phyloP scores from a whole-genome alignment of 2,888 invertebrate genomes.

The Pimpla rufipes region DNA sequence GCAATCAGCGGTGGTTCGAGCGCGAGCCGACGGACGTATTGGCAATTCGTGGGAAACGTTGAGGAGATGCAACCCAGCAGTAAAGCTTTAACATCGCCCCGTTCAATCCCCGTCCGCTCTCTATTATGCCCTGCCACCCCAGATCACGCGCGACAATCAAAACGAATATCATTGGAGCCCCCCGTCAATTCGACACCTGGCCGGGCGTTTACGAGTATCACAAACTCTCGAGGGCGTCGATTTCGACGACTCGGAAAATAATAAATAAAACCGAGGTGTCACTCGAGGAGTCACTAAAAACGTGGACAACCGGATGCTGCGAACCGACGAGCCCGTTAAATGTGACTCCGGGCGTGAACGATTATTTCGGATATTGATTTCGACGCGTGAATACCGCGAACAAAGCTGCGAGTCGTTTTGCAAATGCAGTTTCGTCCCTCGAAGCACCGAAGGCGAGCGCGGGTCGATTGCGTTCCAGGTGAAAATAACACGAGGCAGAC shows the following conservation, averaged over 20 bases:
- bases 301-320: background rate
- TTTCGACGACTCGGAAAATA: background rate
- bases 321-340: too few relatives aligned
- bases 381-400: too few relatives aligned
- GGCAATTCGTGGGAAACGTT: constrained; percentile 9
- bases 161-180: constrained; percentile 5
- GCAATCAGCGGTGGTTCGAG: constrained; percentile 5
- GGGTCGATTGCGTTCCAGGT: constrained; percentile 1
- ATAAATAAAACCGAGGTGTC: background rate
- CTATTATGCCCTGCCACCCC: background rate
- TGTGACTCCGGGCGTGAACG: too few relatives aligned
- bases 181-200: constrained; percentile 9
- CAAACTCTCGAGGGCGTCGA: background rate
- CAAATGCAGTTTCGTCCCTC: background rate
- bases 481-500: background rate
- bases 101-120: background rate
- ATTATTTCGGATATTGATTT: too few relatives aligned
- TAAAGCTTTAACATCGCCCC: constrained; percentile 13
- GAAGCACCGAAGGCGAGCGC: background rate
- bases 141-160: constrained; percentile 8
- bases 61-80: constrained; percentile 3
- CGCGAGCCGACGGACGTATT: constrained; percentile 25
- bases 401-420: background rate
- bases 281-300: background rate
- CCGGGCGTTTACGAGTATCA: background rate